These are phyloP conservation scores for Dolomedes plantarius DNA, from an alignment of 2,888 invertebrate genomes.

Conservation along the genomic window DNA sequence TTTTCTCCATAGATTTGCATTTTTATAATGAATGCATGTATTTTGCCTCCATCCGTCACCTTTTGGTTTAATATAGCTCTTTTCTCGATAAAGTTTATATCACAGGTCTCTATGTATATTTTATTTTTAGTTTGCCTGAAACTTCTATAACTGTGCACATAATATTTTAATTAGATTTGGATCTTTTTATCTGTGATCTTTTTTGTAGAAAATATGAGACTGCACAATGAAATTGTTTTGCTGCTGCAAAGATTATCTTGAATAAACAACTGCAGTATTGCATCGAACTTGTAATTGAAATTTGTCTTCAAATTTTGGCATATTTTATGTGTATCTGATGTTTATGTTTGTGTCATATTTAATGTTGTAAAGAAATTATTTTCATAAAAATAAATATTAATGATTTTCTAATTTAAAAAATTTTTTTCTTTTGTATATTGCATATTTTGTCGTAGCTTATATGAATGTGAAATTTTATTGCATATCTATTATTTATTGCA, in stretches of 20 bases:
- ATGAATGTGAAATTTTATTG: slow-evolving; percentile 30
- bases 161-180: slow-evolving; percentile 3
- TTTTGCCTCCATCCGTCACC: no score
- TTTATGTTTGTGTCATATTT: slow-evolving; percentile 53
- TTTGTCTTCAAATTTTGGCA: slow-evolving; percentile 20
- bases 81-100: no score
- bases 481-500: slow-evolving; percentile 59
- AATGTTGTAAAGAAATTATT: slow-evolving; percentile 63
- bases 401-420: slow-evolving; percentile 46
- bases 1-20: no score
- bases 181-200: slow-evolving; percentile 54
- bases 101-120: background rate
- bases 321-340: slow-evolving; percentile 27
- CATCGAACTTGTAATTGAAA: background rate
- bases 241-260: background rate
- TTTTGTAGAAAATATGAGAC: slow-evolving; percentile 30
- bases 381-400: slow-evolving; percentile 53
- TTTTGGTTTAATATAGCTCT: no score
- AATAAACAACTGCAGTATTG: background rate
- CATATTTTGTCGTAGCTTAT: slow-evolving; percentile 55
- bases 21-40: no score
- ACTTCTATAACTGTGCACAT: background rate
- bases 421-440: slow-evolving; percentile 59
- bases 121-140: slow-evolving; percentile 6
- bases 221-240: slow-evolving; percentile 22